Conservation (phyloP, 2,797 vertebrate genomes). For the Nannoperca australis region DNA sequence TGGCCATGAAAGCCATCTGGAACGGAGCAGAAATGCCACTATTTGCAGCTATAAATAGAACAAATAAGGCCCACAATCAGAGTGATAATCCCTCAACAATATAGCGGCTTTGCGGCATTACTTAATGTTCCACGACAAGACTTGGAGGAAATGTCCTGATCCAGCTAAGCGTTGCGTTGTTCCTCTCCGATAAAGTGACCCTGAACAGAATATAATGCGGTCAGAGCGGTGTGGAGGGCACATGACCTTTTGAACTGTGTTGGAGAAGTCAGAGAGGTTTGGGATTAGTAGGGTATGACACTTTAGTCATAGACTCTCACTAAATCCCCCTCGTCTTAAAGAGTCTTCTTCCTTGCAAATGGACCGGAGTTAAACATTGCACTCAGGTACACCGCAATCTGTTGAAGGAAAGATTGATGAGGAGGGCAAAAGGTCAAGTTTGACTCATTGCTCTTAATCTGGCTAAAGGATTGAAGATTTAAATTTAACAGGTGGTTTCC, state of each 20-base stretch:
- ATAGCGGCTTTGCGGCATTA: conserved; percentile 60
- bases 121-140: conserved; percentile 54
- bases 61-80: conserved; percentile 62
- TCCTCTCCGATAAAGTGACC: conserved; percentile 48
- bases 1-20: conserved; percentile 78
- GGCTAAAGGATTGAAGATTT: background rate
- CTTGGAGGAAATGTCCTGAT: conserved; percentile 49
- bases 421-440: conserved; percentile 36
- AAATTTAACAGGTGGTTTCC: conserved; percentile 8
- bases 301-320: conserved; percentile 54
- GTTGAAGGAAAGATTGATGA: conserved; percentile 14
- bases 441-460: conserved; percentile 18
- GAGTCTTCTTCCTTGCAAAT: conserved; percentile 44
- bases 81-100: conserved; percentile 76
- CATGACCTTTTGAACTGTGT: conserved; percentile 69
- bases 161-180: conserved; percentile 37
- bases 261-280: conserved; percentile 50
- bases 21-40: conserved; percentile 75
- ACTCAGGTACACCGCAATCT: conserved; percentile 31
- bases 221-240: conserved; percentile 41
- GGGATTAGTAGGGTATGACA: conserved; percentile 71
- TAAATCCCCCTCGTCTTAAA: conserved; percentile 42
- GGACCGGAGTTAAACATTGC: conserved; percentile 11
- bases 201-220: conserved; percentile 29
- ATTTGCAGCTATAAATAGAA: conserved; percentile 80